phyloP scores from a whole-genome alignment of 2,797 vertebrate species.

The Peromyscus attwateri region DNA sequence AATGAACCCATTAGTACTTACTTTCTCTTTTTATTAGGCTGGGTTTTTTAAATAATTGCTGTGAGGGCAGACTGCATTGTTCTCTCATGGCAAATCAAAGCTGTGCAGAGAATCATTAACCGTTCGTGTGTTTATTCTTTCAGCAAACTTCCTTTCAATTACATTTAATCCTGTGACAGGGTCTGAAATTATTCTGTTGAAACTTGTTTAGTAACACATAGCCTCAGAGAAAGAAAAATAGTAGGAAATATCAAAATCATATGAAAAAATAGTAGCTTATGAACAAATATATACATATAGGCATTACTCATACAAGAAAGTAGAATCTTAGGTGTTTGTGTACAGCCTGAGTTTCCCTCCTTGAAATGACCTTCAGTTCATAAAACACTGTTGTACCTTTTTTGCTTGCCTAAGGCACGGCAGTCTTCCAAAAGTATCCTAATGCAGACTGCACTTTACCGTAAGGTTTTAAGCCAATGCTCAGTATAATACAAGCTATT shows the following conservation, averaged over 20 bases:
- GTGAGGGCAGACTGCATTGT: neutral
- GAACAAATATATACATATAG: neutral
- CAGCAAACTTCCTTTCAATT: conserved; percentile 37
- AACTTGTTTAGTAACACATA: neutral
- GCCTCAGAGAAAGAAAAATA: neutral
- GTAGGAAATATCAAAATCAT: neutral
- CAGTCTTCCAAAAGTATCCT: neutral
- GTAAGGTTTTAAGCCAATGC: neutral
- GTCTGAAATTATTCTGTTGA: conserved; percentile 3
- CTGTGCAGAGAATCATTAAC: conserved; percentile 12
- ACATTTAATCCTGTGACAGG: neutral
- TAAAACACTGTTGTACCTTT: neutral
- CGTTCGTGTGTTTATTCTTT: conserved; percentile 44
- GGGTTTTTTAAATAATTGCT: conserved; percentile 51
- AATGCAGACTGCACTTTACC: neutral
- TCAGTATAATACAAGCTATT: neutral
- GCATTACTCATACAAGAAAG: neutral
- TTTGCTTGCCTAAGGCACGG: neutral
- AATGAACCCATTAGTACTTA: neutral
- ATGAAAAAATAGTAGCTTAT: neutral
- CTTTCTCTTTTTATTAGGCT: conserved; percentile 52
- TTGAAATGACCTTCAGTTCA: neutral
- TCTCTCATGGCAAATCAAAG: conserved; percentile 31
- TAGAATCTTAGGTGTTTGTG: neutral
- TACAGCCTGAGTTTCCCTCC: fast-evolving